phyloP scores from a whole-genome alignment of 2,888 invertebrate genomes.

The Anarsia innoxiella region DNA sequence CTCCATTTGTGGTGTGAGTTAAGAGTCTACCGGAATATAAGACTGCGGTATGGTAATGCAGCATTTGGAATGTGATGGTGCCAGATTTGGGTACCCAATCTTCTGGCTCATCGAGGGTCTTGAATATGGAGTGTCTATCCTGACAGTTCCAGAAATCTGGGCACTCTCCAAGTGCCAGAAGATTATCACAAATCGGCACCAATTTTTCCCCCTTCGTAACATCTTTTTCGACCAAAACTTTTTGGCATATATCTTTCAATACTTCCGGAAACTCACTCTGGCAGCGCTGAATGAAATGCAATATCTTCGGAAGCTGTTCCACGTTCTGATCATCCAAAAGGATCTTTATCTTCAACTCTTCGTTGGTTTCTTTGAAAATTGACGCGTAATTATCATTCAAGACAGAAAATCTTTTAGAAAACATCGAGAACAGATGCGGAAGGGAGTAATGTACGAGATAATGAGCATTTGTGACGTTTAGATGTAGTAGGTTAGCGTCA shows the following conservation, averaged over 20 bases:
- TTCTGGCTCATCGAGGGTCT: constrained; percentile 67
- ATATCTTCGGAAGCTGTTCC: constrained; percentile 76
- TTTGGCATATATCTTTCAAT: constrained; percentile 41
- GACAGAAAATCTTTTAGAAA: constrained; percentile 81
- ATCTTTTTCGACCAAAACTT: constrained; percentile 52
- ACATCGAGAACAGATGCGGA: constrained; percentile 78
- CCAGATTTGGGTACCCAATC: constrained; percentile 71
- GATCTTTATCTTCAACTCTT: constrained; percentile 60
- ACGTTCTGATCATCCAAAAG: constrained; percentile 76
- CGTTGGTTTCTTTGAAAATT: constrained; percentile 37
- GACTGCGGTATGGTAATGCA: constrained; percentile 75
- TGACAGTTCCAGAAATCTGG: constrained; percentile 70
- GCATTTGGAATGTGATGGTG: constrained; percentile 72
- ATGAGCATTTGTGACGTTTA: constrained; percentile 79
- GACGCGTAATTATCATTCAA: constrained; percentile 77
- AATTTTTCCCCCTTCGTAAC: constrained; percentile 48
- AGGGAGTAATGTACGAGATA: constrained; percentile 83
- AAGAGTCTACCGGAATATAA: constrained; percentile 76
- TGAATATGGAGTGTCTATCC: constrained; percentile 77
- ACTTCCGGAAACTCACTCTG: constrained; percentile 45
- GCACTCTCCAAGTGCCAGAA: constrained; percentile 81
- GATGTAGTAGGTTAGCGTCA: constrained; percentile 78
- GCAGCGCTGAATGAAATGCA: constrained; percentile 74
- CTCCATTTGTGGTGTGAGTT: constrained; percentile 27
- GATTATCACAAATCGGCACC: constrained; percentile 73